These are phyloP conservation scores for Phoxinus dragarum DNA, from an alignment of 2,797 vertebrate species.

Conservation along the genomic window DNA sequence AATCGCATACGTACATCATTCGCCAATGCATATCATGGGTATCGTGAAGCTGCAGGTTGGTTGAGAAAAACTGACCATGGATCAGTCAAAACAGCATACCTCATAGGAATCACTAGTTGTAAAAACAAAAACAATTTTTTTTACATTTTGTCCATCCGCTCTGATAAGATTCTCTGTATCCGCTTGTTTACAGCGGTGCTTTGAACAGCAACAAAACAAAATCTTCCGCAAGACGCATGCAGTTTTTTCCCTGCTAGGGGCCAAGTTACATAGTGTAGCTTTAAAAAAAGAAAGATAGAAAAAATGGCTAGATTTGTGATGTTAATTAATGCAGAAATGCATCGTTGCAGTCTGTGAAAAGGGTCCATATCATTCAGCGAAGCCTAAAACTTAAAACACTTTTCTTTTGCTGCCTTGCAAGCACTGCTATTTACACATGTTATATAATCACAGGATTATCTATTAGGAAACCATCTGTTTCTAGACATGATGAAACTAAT, in stretches of 20 bases:
- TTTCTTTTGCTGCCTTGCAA: conserved; percentile 32
- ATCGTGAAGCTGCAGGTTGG: neutral
- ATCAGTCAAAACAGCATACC: neutral
- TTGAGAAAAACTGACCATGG: neutral
- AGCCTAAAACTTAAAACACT: neutral
- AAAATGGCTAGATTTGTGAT: neutral
- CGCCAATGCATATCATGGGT: neutral
- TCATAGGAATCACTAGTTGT: neutral
- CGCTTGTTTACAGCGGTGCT: neutral
- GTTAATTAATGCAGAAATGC: neutral
- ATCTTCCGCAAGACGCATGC: neutral
- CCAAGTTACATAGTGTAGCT: neutral
- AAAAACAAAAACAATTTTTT: neutral
- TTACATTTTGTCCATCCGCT: neutral
- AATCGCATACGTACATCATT: neutral
- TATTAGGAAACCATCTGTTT: neutral
- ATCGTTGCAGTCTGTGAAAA: neutral
- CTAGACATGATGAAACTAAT: neutral
- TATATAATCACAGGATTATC: neutral
- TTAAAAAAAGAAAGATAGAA: neutral
- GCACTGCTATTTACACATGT: conserved; percentile 19
- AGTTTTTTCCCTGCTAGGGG: neutral
- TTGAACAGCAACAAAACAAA: neutral
- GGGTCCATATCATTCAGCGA: neutral
- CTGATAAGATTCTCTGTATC: neutral